A percentile compares a stretch with the other conserved stretches of the same genome.
phyloP scores from a whole-genome alignment of 35 echinoderm and acorn worm species.

The Holothuria glaberrima region DNA sequence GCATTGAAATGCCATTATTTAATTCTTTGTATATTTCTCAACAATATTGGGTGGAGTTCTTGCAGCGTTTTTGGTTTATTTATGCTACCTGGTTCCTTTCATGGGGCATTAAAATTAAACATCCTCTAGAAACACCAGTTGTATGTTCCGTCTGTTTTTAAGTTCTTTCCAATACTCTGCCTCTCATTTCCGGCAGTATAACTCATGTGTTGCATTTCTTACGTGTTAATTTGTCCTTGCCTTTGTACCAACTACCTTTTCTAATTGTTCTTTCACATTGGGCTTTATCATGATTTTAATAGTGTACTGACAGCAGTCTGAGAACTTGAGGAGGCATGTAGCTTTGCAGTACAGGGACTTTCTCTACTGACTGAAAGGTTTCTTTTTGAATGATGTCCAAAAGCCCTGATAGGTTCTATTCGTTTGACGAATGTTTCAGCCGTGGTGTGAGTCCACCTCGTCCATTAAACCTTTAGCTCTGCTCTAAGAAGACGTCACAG shows the following conservation, averaged over 20 bases:
- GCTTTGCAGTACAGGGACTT: not conserved
- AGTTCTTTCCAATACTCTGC: no score
- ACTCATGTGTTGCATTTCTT: no score
- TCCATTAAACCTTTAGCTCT: not conserved
- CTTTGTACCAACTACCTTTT: not conserved
- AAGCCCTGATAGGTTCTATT: not conserved
- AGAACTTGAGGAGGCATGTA: not conserved
- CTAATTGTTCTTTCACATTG: no score
- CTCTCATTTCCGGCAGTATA: no score
- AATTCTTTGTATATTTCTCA: not conserved
- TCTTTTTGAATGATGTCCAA: not conserved
- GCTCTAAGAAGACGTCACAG: not conserved
- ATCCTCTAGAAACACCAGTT: not conserved
- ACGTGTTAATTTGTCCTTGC: no score
- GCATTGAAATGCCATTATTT: not conserved
- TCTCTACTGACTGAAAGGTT: not conserved
- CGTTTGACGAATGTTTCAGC: not conserved
- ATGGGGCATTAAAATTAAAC: not conserved
- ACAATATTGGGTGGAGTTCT: not conserved
- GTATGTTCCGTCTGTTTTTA: no score
- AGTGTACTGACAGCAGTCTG: not conserved
- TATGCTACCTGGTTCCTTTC: not conserved
- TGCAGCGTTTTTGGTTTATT: conserved; percentile 1
- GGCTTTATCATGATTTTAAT: not conserved
- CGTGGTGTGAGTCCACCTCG: not conserved